Base-by-base conservation (phyloP, 1,140 invertebrate genomes). In the Glomeris maerens region DNA sequence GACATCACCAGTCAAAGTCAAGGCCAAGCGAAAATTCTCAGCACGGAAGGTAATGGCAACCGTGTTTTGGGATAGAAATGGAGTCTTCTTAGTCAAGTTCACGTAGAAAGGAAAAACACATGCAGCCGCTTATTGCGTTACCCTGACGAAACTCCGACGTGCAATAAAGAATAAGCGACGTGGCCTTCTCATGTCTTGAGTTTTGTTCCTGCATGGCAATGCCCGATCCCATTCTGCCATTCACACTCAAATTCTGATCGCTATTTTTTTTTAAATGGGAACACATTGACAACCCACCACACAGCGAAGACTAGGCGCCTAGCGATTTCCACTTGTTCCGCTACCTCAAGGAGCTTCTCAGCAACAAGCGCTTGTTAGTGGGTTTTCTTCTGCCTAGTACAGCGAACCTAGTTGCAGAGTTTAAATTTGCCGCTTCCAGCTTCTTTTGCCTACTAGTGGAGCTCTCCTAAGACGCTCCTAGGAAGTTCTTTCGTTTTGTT, bases 131-230 rank as follows among this genome's bases (percentile, higher is more conserved):
- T 53, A 58, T 23, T 45, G 46, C 13, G 17, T 48, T 39, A 55
- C 31, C 17, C 47, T 51, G 26, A 49, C 17, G 23, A 52, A 45
- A 40, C 44, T 57, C n/a, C 21, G 31, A 10, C 17, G 50, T 23
- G 46, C 27, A 27, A 55, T 59, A 23, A 41, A 55, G 28, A 52
- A 59, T 36, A 55, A 57, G 55, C 25, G 47, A 13, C 46, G 52
- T n/a, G 52, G 50, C 42, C 31, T 51, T 23, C 47, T 60, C 42
- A 56, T 45, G 36, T 49, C 54, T 41, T 45, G 44, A 49, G 49
- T 61, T 21, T 36, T 56, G 31, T 47, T 63, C 21, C 49, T 59
- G 26, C 64, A 67, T 49, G 65, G 69, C 58, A 66, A 66, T 53
- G 58, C 62, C 5, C 52, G 60, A 38, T 60, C 57, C 23, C 61